These are phyloP conservation scores for Arenaria interpres DNA, from an alignment of 2,113 vertebrate genomes.

Conservation along the genomic window DNA sequence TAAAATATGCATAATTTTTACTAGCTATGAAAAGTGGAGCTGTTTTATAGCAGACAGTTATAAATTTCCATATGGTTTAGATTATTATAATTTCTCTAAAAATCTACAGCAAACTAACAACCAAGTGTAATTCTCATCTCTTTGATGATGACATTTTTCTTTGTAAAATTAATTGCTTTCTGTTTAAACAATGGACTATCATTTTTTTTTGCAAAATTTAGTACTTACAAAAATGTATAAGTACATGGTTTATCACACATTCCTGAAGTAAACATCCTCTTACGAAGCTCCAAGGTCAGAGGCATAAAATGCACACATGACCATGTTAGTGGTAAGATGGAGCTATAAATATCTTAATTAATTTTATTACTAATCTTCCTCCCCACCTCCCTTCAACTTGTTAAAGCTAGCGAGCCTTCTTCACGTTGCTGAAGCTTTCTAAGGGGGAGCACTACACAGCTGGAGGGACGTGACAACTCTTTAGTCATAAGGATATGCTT, in stretches of 20 bases:
- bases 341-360: conserved; percentile 59
- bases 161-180: background rate
- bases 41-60: conserved; percentile 64
- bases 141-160: conserved; percentile 28
- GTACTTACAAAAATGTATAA: background rate
- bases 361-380: conserved; percentile 42
- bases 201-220: background rate
- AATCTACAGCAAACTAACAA: conserved; percentile 13
- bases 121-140: background rate
- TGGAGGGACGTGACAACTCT: background rate
- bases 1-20: conserved; percentile 61
- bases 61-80: conserved; percentile 64
- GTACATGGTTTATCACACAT: background rate
- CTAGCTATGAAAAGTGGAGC: conserved; percentile 47
- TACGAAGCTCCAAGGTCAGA: conserved; percentile 24
- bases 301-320: background rate
- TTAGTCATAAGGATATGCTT: background rate
- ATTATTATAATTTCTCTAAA: conserved; percentile 64
- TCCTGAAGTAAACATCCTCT: conserved; percentile 15
- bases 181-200: background rate
- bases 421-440: background rate
- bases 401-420: background rate
- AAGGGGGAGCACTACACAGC: background rate
- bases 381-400: background rate
- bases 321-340: background rate